Conservation (phyloP, 2,888 invertebrate genomes). For the Neoitamus cyanurus region DNA sequence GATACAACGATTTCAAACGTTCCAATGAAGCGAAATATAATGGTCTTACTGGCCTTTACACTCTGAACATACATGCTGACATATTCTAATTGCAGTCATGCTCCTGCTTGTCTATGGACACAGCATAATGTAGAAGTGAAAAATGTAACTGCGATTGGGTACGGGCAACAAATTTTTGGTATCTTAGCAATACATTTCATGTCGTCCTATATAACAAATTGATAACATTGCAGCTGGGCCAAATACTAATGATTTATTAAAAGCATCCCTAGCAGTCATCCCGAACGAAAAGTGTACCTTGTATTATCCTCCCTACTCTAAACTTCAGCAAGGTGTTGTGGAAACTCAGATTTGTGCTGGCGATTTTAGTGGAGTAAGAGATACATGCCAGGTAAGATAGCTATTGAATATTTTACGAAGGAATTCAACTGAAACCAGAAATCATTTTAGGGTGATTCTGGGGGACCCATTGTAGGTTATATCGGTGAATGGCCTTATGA, state of each 20-base stretch:
- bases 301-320: slow-evolving; percentile 8
- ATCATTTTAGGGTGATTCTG: slow-evolving; percentile 20
- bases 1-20: no score
- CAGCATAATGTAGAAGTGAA: background rate
- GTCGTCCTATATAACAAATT: background rate
- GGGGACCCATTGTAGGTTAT: slow-evolving; percentile 7
- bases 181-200: background rate
- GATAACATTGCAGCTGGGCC: slow-evolving; percentile 17
- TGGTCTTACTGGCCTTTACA: background rate
- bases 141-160: slow-evolving; percentile 32
- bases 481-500: background rate
- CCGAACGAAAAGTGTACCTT: slow-evolving; percentile 23
- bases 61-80: background rate
- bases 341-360: slow-evolving; percentile 22
- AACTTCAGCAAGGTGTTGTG: background rate
- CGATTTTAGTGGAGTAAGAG: background rate
- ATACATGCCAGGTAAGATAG: slow-evolving; percentile 10
- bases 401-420: background rate
- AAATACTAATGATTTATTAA: slow-evolving; percentile 8
- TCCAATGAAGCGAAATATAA: background rate
- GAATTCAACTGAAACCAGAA: background rate
- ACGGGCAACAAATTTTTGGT: slow-evolving; percentile 38
- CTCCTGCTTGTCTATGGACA: slow-evolving; percentile 32
- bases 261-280: slow-evolving; percentile 26
- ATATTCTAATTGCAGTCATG: background rate